phyloP scores from a whole-genome alignment of 2,888 invertebrate species.

The Phaonia tiefii region DNA sequence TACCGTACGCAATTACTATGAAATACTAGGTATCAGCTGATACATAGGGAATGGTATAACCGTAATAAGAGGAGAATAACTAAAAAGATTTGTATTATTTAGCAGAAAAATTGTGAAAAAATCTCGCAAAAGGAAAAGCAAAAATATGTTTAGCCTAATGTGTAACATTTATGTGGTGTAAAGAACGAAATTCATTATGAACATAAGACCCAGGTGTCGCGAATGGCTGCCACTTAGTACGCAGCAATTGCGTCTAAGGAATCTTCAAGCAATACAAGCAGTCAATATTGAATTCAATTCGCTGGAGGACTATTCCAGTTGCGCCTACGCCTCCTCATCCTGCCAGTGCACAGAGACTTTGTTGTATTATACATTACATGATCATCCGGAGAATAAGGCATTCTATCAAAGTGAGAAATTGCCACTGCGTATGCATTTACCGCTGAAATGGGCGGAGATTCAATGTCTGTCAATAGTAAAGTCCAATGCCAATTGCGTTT shows the following conservation, averaged over 20 bases:
- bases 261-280: constrained; percentile 88
- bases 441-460: constrained; percentile 89
- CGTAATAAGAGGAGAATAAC: too few relatives aligned
- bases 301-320: neutral
- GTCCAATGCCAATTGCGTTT: constrained; percentile 80
- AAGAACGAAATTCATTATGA: constrained; percentile 68
- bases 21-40: too few relatives aligned
- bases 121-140: constrained; percentile 11
- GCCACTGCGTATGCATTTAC: constrained; percentile 85
- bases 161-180: constrained; percentile 8
- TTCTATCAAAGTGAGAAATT: constrained; percentile 91
- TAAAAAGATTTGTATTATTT: neutral
- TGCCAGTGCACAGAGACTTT: constrained; percentile 81
- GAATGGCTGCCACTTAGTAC: constrained; percentile 85
- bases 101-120: constrained; percentile 38
- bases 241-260: constrained; percentile 91
- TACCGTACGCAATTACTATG: too few relatives aligned
- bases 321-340: constrained; percentile 3
- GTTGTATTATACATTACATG: constrained; percentile 90
- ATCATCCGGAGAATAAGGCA: constrained; percentile 90
- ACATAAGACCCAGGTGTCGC: constrained; percentile 75
- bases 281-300: constrained; percentile 81
- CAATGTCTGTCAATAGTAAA: constrained; percentile 84
- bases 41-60: too few relatives aligned
- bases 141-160: constrained; percentile 39